A percentile compares a stretch with the other conserved stretches of the same genome.
Evolutionary conservation across 2,113 vertebrate genomes (phyloP).

Genomic region (Ptilorrhoa leucosticta): DNA sequence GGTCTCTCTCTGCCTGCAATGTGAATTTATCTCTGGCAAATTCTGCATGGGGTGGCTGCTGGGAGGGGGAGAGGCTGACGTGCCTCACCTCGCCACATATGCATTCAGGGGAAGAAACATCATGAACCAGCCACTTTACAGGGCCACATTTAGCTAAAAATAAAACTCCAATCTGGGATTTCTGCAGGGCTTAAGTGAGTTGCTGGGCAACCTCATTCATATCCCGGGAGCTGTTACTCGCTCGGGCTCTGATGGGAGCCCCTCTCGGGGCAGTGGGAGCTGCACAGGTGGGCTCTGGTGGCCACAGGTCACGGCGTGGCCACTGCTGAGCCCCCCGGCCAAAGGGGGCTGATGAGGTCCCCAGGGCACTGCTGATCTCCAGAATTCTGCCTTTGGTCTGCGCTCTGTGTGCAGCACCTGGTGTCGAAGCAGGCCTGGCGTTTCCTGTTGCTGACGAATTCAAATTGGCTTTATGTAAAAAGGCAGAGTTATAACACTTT

Average conservation of each 20-base stretch:
- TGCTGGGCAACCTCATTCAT: constrained; percentile 5
- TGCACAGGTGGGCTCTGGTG: background rate
- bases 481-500: background rate
- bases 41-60: background rate
- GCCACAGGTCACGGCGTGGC: background rate
- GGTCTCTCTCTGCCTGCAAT: background rate
- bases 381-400: background rate
- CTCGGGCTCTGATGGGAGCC: background rate
- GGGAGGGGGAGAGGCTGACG: background rate
- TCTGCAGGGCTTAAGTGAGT: constrained; percentile 7
- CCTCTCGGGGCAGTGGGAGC: background rate
- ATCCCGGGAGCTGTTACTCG: background rate
- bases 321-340: background rate
- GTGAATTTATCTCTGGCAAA: background rate
- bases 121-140: background rate
- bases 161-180: constrained; percentile 15
- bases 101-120: background rate
- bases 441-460: background rate
- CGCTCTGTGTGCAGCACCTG: background rate
- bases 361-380: background rate
- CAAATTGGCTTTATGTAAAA: background rate
- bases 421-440: background rate
- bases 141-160: background rate
- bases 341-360: background rate
- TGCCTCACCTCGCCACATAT: background rate